A percentile compares a stretch with the other conserved stretches of the same genome.
Conservation (phyloP, 2,888 invertebrate genomes). For the Cylindroiulus punctatus region DNA sequence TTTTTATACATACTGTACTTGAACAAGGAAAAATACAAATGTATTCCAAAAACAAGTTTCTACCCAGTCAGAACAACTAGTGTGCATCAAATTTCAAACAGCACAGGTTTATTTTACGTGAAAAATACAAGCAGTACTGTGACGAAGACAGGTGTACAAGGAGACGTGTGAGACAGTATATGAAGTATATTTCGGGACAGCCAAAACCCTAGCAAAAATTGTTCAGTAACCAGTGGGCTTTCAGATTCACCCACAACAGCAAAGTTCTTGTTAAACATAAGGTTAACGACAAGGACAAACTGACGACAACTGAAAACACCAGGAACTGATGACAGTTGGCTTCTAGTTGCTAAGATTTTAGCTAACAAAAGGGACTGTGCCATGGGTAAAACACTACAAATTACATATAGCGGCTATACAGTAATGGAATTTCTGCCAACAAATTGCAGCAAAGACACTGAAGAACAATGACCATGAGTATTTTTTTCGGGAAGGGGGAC, state of each 20-base stretch:
- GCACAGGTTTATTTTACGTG: background rate
- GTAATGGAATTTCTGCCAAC: background rate
- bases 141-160: conserved; percentile 7
- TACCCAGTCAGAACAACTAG: too few relatives aligned
- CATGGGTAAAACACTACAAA: background rate
- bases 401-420: conserved; percentile 1
- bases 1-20: too few relatives aligned
- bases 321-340: background rate
- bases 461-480: background rate
- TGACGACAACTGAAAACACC: background rate
- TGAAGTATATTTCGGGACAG: background rate
- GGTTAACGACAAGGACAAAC: background rate
- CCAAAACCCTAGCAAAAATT: background rate
- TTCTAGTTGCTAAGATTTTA: conserved; percentile 9
- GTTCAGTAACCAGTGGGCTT: background rate
- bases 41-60: too few relatives aligned
- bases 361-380: background rate
- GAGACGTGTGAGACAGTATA: background rate
- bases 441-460: background rate
- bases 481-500: background rate
- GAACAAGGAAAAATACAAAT: too few relatives aligned
- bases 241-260: background rate
- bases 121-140: background rate
- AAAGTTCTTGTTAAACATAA: background rate
- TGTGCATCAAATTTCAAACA: background rate